Base-by-base conservation (phyloP, 2,888 invertebrate species). In the Liodrosophila aerea region DNA sequence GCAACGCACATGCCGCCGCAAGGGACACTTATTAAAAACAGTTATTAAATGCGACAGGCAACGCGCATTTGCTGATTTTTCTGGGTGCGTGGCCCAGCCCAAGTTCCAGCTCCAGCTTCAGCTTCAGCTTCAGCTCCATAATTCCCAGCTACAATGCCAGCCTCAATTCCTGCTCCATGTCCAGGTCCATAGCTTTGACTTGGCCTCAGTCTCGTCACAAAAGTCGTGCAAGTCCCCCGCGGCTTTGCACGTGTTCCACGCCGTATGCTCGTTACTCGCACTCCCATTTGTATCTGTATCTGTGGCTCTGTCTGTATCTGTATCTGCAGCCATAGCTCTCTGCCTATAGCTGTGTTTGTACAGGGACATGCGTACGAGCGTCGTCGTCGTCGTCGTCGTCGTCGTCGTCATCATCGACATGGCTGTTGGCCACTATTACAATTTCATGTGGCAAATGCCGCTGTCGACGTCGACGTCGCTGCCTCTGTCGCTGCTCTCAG, bases 211-310 rank as follows among this genome's bases (percentile, higher is more conserved):
- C 22, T 22, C 22, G 22, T 70, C 70, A 70, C 50, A 56, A 82
- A 77, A 78, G 73, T 80, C 83, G 84, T 83, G 83, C 78, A 75
- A 80, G 85, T 88, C 86, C 89, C 88, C 88, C 84, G 88, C 87
- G 87, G 88, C 88, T 88, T 86, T 88, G 88, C 88, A 89, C 88
- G 89, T 89, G 88, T 89, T 85, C 88, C 74, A 68, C 69, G 69
- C 71, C 71, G 44, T 11, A 45, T 5, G 22, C 43, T 62, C 56
- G 31, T 45, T 47, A 18, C 60, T 60, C 57, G 57, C 62, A 43
- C 43, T 54, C 41, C 22, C 45, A 46, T 51, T 31, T 37, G 53
- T 68, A 58, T 56, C 71, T 65, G 56, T 54, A 64, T 58, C 12
- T 41, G n/a, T 31, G 29, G 4, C 31, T 34, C 37, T 45, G n/a